Percentiles rank a stretch among this genome's conserved stretches.
Conservation (phyloP, 2,797 vertebrate species). For the Spinus pinus region DNA sequence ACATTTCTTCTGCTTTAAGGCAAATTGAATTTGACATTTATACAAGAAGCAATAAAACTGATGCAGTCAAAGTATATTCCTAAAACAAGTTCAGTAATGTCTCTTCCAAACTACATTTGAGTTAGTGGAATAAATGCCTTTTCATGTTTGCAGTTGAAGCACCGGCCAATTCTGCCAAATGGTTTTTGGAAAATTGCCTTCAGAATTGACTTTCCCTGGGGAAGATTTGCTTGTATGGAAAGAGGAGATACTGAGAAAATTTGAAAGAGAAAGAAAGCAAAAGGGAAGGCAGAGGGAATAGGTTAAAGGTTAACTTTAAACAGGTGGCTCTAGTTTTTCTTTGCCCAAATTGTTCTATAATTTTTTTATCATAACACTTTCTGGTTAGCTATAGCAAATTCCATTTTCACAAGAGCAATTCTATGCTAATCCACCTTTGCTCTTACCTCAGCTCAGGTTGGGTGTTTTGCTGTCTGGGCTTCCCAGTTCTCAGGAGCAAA, state of each 20-base stretch:
- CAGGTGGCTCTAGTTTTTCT: slow-evolving; percentile 69
- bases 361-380: slow-evolving; percentile 44
- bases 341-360: slow-evolving; percentile 48
- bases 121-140: slow-evolving; percentile 76
- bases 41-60: slow-evolving; percentile 69
- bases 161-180: slow-evolving; percentile 72
- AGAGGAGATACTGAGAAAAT: slow-evolving; percentile 59
- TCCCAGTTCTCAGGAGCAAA: background rate
- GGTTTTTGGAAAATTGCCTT: slow-evolving; percentile 76
- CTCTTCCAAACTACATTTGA: slow-evolving; percentile 69
- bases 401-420: background rate
- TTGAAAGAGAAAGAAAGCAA: slow-evolving; percentile 57
- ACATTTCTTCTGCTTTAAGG: slow-evolving; percentile 44
- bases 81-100: slow-evolving; percentile 72
- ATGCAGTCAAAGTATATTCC: slow-evolving; percentile 70
- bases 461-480: background rate
- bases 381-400: slow-evolving; percentile 58
- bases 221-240: slow-evolving; percentile 71
- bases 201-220: slow-evolving; percentile 69
- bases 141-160: slow-evolving; percentile 70
- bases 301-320: slow-evolving; percentile 63
- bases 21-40: slow-evolving; percentile 70
- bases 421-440: slow-evolving; percentile 41
- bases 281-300: slow-evolving; percentile 50
- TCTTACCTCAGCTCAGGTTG: background rate